Base-by-base conservation (phyloP, 2,888 invertebrate species). In the Ptilodon capucinus region DNA sequence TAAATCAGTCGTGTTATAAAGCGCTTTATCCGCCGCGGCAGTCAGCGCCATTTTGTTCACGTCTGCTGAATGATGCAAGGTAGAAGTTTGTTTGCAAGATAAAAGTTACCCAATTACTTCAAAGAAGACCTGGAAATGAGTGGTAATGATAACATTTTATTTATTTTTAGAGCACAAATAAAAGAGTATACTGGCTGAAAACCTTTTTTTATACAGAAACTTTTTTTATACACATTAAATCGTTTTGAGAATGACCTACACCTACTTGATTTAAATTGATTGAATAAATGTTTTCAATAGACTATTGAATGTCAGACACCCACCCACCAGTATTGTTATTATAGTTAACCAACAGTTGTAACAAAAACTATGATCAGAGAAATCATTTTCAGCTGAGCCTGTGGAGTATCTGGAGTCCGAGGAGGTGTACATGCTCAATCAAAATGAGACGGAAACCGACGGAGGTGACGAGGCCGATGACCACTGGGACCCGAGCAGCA, bases 41-140 rank as follows among this genome's bases (percentile, higher is more conserved):
- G 67, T 71, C 80, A 89, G 84, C 91, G 91, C 91, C 91, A 91
- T 91, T 89, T 91, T 91, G 90, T 87, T 68, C 57, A 67, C 60
- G 72, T 67, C 66, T 74, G 88, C 87, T 86, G 83, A 81, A 77
- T 88, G 88, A 88, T 84, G 86, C 83, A 88, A 89, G 79, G 67
- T 57, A 58, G 55, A 30, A 46, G 50, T 63, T 64, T 68, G 64
- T 76, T 83, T 82, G 67, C 74, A 54, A 51, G 41, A 0, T 36
- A 36, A 11, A 32, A 13, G n/a, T n/a, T n/a, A n/a, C n/a, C n/a
- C n/a, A n/a, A n/a, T n/a, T n/a, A n/a, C n/a, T n/a, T n/a, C 57
- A 57, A 61, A 59, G 53, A 48, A 32, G 21, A 44, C 46, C 46
- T 48, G 42, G 41, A 54, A 56, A 66, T 66, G 66, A 66, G 60